phyloP scores from a whole-genome alignment of 2,888 invertebrate species.

The Notodonta dromedarius region DNA sequence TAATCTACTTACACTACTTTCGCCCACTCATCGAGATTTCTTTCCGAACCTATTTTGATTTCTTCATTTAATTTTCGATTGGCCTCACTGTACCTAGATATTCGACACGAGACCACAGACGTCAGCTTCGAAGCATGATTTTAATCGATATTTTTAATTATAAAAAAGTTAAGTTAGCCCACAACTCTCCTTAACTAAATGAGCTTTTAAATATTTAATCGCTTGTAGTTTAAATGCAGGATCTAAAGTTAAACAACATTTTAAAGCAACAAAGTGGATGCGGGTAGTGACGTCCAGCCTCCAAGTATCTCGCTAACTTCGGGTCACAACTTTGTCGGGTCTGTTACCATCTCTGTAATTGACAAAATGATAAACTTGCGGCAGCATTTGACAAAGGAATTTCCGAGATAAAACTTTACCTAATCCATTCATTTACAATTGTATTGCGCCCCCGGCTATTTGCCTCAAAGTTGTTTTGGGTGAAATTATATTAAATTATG shows the following conservation, averaged over 20 bases:
- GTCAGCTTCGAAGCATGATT: conserved; percentile 61
- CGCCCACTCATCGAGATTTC: conserved; percentile 42
- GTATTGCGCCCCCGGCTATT: not conserved
- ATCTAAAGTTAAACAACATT: conserved; percentile 64
- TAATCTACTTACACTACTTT: conserved; percentile 45
- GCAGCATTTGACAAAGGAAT: conserved; percentile 59
- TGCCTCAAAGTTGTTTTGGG: not conserved
- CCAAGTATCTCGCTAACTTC: conserved; percentile 77
- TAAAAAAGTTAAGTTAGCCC: conserved; percentile 45
- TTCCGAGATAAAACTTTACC: conserved; percentile 24
- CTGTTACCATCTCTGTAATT: conserved; percentile 61
- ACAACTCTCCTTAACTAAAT: conserved; percentile 65
- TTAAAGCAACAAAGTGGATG: conserved; percentile 70
- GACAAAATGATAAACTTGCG: conserved; percentile 50
- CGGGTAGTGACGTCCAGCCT: conserved; percentile 75
- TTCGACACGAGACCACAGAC: conserved; percentile 45
- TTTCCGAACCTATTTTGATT: conserved; percentile 42
- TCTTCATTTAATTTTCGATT: conserved; percentile 46
- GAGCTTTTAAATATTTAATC: conserved; percentile 61
- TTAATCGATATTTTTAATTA: conserved; percentile 30
- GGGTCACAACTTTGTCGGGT: conserved; percentile 65
- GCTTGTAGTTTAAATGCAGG: conserved; percentile 72
- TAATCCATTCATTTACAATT: conserved; percentile 7
- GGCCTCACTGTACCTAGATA: conserved; percentile 39
- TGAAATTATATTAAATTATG: not conserved